Evolutionary conservation across 2,113 vertebrate species (phyloP).

Genomic region (Charadrius vociferus): DNA sequence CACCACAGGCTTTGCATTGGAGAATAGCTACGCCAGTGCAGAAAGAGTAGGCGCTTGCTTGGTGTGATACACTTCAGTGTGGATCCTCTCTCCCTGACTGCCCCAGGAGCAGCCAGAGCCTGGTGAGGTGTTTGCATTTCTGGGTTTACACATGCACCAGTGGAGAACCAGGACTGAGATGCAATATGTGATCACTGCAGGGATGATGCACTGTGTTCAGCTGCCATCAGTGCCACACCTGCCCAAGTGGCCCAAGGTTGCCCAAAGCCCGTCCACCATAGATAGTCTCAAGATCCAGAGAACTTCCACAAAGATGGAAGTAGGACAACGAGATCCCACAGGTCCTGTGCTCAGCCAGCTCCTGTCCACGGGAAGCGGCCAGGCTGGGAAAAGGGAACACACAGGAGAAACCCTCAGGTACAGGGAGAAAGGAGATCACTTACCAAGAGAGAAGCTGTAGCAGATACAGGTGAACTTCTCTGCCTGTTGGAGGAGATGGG

Average conservation of each 20-base stretch:
- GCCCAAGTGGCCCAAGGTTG: rapidly evolving
- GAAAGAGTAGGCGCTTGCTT: background rate
- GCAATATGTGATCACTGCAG: rapidly evolving
- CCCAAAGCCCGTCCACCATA: rapidly evolving
- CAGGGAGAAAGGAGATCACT: background rate
- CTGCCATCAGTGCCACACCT: rapidly evolving
- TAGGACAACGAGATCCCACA: rapidly evolving
- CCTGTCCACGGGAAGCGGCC: rapidly evolving
- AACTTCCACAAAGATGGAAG: rapidly evolving
- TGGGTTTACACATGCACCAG: rapidly evolving
- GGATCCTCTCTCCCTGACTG: background rate
- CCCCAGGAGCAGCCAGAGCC: background rate
- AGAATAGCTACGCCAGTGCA: background rate
- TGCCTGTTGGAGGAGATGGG: background rate
- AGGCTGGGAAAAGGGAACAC: background rate
- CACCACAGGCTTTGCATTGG: rapidly evolving
- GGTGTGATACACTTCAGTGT: rapidly evolving
- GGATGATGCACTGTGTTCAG: background rate
- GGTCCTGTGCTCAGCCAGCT: rapidly evolving
- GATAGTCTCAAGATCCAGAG: background rate
- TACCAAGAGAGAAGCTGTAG: background rate
- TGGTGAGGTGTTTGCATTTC: background rate
- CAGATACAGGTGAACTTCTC: background rate
- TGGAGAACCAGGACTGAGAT: background rate
- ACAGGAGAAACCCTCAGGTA: background rate